Evolutionary conservation across 1,140 invertebrate genomes (phyloP), one percentile per base, ranked within the genome.

Genomic region (Lineus longissimus): DNA sequence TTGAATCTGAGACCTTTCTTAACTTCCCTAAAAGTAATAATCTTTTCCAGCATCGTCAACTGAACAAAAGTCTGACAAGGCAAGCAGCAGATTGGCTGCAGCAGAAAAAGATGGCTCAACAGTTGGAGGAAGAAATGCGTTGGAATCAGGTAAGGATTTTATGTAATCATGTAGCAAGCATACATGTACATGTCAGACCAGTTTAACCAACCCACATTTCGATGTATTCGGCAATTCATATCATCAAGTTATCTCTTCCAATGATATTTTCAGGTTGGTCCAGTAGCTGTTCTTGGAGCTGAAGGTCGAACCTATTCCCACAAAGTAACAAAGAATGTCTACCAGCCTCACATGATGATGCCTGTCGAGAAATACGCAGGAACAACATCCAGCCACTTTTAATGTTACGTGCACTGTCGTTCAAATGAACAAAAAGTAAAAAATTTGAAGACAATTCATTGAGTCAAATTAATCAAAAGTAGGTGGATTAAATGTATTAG

Each of bases 1-100:
- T n/a, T n/a, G n/a, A n/a, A n/a, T n/a, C n/a, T n/a, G n/a, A n/a
- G n/a, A n/a, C n/a, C 47, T 7, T 51, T 51, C 47, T 27, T 51
- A 4, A 51, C n/a, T n/a, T 51, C 25, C 9, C 25, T 27, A n/a
- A 9, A n/a, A n/a, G 19, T 43, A 13, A 13, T 43, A 11, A 7
- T 51, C 4, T 19, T 51, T 27, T 51, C 47, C 25, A 72, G 69
- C 65, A 73, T 57, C 59, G 67, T n/a, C 64, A 55, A 41, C 41
- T 73, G 30, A 67, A 67, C 19, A 63, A 51, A 36, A 73, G 71
- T 71, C 61, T 73, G 31, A 71, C 69, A 4, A 56, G 69, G 33
- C 71, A 73, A 30, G 71, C 71, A 2, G 70, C 67, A 19, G 71
- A 73, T 29, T 73, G 71, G 71, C 69, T 73, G n/a, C 55, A 70